A percentile compares a stretch with the other conserved stretches of the same genome.
Conservation (phyloP, 1,140 invertebrate species). For the Zaprionus ghesquierei region DNA sequence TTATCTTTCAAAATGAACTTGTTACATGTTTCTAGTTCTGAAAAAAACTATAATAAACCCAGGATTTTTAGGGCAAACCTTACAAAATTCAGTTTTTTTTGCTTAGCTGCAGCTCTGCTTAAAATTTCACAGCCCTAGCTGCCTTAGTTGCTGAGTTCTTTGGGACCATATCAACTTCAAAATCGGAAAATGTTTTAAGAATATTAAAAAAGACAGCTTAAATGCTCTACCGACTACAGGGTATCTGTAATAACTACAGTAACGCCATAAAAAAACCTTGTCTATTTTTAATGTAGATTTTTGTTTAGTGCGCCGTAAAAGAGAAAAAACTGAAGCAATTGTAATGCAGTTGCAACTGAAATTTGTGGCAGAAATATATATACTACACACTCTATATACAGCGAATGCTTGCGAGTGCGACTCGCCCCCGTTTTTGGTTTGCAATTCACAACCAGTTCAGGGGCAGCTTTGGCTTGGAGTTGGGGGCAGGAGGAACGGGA, state of each 20-base stretch:
- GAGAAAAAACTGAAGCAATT: conserved; percentile 51
- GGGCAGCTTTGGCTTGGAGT: no score
- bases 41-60: neutral
- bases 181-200: no score
- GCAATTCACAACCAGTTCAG: conserved; percentile 49
- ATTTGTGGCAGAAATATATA: conserved; percentile 2
- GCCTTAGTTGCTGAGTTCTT: neutral
- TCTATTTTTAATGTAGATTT: conserved; percentile 65
- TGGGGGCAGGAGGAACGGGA: no score
- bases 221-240: neutral
- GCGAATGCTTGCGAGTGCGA: neutral
- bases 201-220: no score
- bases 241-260: no score
- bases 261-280: conserved; percentile 53
- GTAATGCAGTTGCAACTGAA: conserved; percentile 24
- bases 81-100: neutral
- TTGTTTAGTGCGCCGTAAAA: conserved; percentile 54
- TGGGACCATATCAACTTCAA: neutral
- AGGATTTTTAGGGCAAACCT: neutral
- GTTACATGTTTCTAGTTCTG: neutral
- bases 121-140: neutral
- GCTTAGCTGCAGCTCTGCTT: neutral
- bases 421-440: conserved; percentile 36
- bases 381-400: neutral
- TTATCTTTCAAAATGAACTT: neutral